Base-by-base conservation (phyloP, 2,797 vertebrate species). In the Bradypodion pumilum region DNA sequence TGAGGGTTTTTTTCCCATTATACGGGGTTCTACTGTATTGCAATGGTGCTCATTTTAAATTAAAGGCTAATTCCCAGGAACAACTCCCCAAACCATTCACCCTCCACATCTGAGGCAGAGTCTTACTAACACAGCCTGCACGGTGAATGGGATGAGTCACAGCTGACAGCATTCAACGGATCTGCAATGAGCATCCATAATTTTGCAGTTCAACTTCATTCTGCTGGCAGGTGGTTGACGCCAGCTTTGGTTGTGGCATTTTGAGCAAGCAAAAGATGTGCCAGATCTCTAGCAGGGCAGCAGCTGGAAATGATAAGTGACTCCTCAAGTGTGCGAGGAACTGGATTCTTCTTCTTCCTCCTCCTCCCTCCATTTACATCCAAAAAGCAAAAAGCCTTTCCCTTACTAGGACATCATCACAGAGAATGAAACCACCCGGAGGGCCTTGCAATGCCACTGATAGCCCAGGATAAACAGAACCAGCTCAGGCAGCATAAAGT, bases 381-480 rank as follows among this genome's bases (percentile, higher is more conserved):
- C 40, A 49, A 75, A 75, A 21, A 70, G 65, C 44, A 63, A 75
- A 80, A 84, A 84, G 35, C 12, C 77, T 77, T 52, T 65, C 13
- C 65, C 65, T 84, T 72, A 69, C 72, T 19, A 37, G 49, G 68
- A 52, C 59, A 65, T 42, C 59, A 65, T 42, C 21, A 16, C 44
- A 7, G 27, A 25, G 63, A n/a, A n/a, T n/a, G n/a, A 16, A 6
- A 35, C 1, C 52, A 0, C 63, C 27, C 42, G 0, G 12, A 19
- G 5, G 9, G 0, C 5, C 13, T 4, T 6, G 46, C 35, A 7
- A 0, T 7, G 2, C 52, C 21, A 0, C 8, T 74, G n/a, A n/a
- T n/a, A 2, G 16, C 10, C 21, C 25, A 0, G 12, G 32, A 23
- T 21, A 37, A 27, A 16, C 1, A 15, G 76, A 37, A 16, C 40